Base-by-base conservation (phyloP, 2,888 invertebrate genomes). In the Ecdyonurus torrentis region DNA sequence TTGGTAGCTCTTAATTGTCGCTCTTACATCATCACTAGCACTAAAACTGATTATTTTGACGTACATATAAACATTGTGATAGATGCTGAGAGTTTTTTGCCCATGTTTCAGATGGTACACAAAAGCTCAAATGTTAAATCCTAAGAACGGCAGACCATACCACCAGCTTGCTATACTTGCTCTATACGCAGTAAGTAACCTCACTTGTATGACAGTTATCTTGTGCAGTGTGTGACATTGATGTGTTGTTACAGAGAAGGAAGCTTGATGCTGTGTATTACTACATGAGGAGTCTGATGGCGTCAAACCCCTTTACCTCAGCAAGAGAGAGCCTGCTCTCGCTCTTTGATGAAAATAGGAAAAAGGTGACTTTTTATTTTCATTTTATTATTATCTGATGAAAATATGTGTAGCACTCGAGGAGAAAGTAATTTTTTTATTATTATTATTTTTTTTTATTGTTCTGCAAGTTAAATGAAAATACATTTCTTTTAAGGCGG, bases 261-360 rank as follows among this genome's bases (percentile, higher is more conserved):
- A 92, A 91, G 79, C 79, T 96, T 67, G 96, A 96, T 75, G 94
- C 95, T n/a, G 91, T 96, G 3, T 97, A 95, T 76, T 95, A 90
- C 76, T 95, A 94, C 73, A 92, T 94, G 89, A 83, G 96, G 70
- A 94, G 95, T 75, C 78, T 96, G 69, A 90, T 93, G 83, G 90
- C 94, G 64, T 91, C 93, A 55, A 94, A 93, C 81, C 91, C 95
- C 1, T 89, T 94, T 72, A 84, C 86, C 67, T 91, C 94, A 1
- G 94, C 95, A n/a, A 83, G 87, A 68, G 94, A 96, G 77, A 89
- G 88, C 76, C 79, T 97, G 23, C 81, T 89, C 69, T 84, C 87
- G 18, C 77, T 96, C 64, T 94, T 95, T 74, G 93, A 96, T 74
- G 95, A 96, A 76, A 91, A 90, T 69, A 83, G 92, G 61, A 94